Percentiles rank a stretch among this genome's conserved stretches.
phyloP scores from a whole-genome alignment of 2,113 vertebrate genomes.

The Macrotis lagotis region DNA sequence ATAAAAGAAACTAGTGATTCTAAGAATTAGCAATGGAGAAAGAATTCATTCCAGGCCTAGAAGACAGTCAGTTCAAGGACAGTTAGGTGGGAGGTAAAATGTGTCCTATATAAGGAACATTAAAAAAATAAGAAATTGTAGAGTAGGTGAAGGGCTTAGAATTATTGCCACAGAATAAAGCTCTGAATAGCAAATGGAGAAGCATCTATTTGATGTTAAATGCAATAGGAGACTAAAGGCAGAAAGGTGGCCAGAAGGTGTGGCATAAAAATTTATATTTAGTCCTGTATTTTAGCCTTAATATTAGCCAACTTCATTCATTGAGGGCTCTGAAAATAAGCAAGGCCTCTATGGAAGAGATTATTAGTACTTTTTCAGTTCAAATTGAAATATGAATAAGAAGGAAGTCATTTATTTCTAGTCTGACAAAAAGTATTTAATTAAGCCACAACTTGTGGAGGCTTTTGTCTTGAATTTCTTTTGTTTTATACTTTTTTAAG shows the following conservation, averaged over 20 bases:
- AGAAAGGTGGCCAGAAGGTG: not conserved
- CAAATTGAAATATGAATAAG: slow-evolving; percentile 22
- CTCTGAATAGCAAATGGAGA: not conserved
- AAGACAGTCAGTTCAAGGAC: not conserved
- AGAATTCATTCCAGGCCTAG: not conserved
- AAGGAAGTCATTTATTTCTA: slow-evolving; percentile 19
- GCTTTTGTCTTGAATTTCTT: not conserved
- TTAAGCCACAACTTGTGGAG: not conserved
- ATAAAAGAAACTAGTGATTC: not conserved
- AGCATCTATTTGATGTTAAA: not conserved
- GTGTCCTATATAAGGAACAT: not conserved
- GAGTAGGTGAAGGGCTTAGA: not conserved
- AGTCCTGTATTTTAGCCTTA: not conserved
- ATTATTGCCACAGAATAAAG: not conserved
- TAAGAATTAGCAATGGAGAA: not conserved
- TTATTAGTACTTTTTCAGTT: not conserved
- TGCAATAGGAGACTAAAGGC: not conserved
- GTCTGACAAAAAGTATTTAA: not conserved
- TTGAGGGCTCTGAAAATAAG: slow-evolving; percentile 5
- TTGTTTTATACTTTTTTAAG: not conserved
- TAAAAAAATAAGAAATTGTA: not conserved
- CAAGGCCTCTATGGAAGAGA: not conserved
- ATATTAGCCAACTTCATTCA: not conserved
- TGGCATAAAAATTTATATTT: not conserved
- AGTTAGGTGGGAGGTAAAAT: not conserved